Base-by-base conservation (phyloP, 2,113 vertebrate species). In the Hemiscyllium ocellatum region DNA sequence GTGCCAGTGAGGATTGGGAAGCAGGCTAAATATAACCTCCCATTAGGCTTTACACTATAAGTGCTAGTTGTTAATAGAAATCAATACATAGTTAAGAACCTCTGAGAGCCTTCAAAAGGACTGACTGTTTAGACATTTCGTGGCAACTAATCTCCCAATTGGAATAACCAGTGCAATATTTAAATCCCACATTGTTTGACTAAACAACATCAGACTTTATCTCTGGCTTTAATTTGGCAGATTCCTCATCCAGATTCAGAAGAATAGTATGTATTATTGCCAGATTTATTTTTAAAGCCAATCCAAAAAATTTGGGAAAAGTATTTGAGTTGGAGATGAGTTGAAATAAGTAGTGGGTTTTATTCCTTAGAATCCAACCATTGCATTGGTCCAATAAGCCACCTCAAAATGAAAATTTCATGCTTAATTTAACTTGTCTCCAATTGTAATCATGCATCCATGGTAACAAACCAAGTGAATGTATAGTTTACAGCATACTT, bases 361-460 rank as follows among this genome's bases (percentile, higher is more conserved):
- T 69, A 47, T 70, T 72, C 68, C 93, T 72, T 69, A 47, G 65
- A 95, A 24, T 29, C 24, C 15, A 6, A 72, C 29, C 47, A 72
- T 50, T 95, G 94, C 94, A 95, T 72, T 76, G 69, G 68, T 76
- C 47, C 50, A 52, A 26, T 95, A 50, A 17, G 22, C 66, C 68
- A 15, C 24, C 70, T 70, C 20, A 95, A 65, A 69, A 95, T 69
- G 47, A 69, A 95, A 72, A 95, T 72, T 24, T 52, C 37, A 52
- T 95, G 94, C 94, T 95, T 95, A 70, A 50, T 76, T 93, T 72
- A 95, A 95, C 69, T 72, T 93, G 89, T 93, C 61, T 95, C 94
- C 94, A 72, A 95, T 72, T 72, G 69, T 50, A 95, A 72, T 72
- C 69, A 72, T 76, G 68, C 94, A 72, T 72, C 37, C 94, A 95